Base-by-base conservation (phyloP, 2,797 vertebrate genomes). In the Sciurus vulgaris region DNA sequence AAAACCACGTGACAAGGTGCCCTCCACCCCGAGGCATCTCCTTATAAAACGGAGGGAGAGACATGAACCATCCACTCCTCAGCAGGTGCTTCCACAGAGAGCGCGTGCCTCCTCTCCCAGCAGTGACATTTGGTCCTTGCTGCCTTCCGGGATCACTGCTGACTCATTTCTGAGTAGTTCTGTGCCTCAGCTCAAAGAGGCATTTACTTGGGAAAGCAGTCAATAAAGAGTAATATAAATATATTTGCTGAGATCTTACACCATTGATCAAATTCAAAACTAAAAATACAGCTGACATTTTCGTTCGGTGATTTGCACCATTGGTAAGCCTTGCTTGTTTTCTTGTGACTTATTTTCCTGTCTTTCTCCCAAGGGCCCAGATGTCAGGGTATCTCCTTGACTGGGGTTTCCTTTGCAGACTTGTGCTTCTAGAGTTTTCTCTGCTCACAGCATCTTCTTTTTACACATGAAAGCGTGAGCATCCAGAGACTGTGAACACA, bases 151-250 rank as follows among this genome's bases (percentile, higher is more conserved):
- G 30, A 93, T 89, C 91, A 49, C 73, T 74, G 65, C 81, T 73
- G 56, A 77, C 65, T 95, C 61, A 85, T 56, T 90, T 87, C 88
- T 85, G 26, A 92, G 38, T 78, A 47, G 91, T 70, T 92, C 81
- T 72, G 47, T 65, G 72, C 56, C 89, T 83, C 81, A 5, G 26
- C 65, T 90, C 69, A 72, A 83, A 8, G 24, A 95, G 38, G 73
- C 76, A 88, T 88, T 92, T 82, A 13, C 47, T 33, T 51, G 20
- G 56, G 44, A 95, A 94, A 96, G 47, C 18, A 70, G 4, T 87
- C 35, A 28, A 26, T 78, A 78, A 94, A 67, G 49, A 77, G 84
- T 18, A 83, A 61, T 28, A 76, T 24, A 47, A 7, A 61, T 5
- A 22, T 61, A 41, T 44, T 86, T 86, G 47, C 70, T 38, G 10